Base-by-base conservation (phyloP, 2,113 vertebrate genomes). In the Gavia stellata region DNA sequence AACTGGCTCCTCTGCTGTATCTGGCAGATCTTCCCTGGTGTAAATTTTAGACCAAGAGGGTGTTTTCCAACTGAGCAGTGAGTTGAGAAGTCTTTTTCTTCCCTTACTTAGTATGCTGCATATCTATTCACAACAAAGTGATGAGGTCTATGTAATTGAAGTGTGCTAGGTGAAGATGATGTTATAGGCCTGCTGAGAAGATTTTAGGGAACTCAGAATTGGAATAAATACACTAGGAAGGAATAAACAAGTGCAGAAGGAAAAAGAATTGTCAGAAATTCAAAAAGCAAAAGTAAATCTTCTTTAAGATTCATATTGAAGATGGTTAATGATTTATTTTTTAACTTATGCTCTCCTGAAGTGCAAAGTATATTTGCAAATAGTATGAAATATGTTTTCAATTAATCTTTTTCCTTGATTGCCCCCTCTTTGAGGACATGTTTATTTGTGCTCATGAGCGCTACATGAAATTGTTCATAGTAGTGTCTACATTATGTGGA, bases 1-100 rank as follows among this genome's bases (percentile, higher is more conserved):
- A 96, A 93, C 79, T 93, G 93, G 52, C 68, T 96, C 52, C 90
- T 94, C 28, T 88, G 70, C 82, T 85, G 14, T 87, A 89, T 42
- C 45, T 86, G 79, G 38, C 61, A 88, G 21, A 56, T 90, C 70
- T 86, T 95, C 24, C 9, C n/a, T 73, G 34, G 71, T 79, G 21
- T 86, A 81, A 72, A 82, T 36, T 91, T 87, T 53, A 90, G 66
- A 75, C 40, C 7, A 9, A 70, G 66, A 49, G 15, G 61, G 15
- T 31, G 20, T 90, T 96, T 88, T 75, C 82, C 66, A 88, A 14
- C 23, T 67, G 62, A 85, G 56, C 50, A 94, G 53, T 16, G 66
- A 95, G 26, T 55, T 66, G 65, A 86, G 74, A 91, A 77, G 52
- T 66, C 19, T 59, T 88, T 94, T 56, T 93, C 38, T 92, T 79